These are phyloP conservation scores for Catharus minimus DNA, from an alignment of 2,113 vertebrate species.

Conservation along the genomic window DNA sequence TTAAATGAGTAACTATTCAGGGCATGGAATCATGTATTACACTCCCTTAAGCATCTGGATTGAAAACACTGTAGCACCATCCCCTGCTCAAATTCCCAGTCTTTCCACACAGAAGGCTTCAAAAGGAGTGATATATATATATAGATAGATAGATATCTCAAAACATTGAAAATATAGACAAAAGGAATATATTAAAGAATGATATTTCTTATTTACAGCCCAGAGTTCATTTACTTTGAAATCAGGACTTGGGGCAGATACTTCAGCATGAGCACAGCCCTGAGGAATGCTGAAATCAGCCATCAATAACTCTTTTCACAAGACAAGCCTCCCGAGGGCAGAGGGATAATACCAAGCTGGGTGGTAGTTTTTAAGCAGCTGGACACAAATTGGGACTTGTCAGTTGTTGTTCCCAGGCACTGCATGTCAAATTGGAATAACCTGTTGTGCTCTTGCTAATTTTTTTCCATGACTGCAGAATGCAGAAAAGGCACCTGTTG, in stretches of 20 bases:
- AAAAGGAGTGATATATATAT: background rate
- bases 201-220: background rate
- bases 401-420: slow-evolving; percentile 48
- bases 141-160: background rate
- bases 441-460: slow-evolving; percentile 17
- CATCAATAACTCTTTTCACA: slow-evolving; percentile 64
- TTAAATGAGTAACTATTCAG: background rate
- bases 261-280: slow-evolving; percentile 49
- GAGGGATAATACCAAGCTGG: slow-evolving; percentile 54
- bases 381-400: slow-evolving; percentile 64
- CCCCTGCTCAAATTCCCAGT: background rate
- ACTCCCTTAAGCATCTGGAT: background rate
- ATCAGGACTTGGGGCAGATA: slow-evolving; percentile 37
- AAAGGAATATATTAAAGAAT: background rate
- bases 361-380: slow-evolving; percentile 68
- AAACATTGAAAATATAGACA: background rate
- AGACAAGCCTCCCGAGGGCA: slow-evolving; percentile 45
- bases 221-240: slow-evolving; percentile 16
- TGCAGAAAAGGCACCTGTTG: slow-evolving; percentile 51
- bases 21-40: background rate
- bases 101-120: background rate
- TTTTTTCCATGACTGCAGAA: slow-evolving; percentile 27
- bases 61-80: background rate
- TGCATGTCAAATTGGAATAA: slow-evolving; percentile 61
- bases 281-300: slow-evolving; percentile 61